Conservation (phyloP, 30 jellyfish, hydroid and myxozoan species). For the Turritopsis dohrnii region DNA sequence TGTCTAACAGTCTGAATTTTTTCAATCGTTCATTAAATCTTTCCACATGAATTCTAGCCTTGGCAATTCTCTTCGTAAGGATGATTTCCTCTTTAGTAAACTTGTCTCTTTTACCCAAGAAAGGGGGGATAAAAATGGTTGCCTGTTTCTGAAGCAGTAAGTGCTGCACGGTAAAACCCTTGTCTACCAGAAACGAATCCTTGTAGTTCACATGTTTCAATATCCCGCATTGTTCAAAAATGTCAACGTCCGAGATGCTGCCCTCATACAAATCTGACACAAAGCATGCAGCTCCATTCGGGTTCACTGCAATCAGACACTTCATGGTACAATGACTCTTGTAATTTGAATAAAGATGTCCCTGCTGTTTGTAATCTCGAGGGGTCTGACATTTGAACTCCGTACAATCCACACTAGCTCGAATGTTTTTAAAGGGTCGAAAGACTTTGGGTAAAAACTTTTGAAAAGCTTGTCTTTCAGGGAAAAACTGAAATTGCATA, state of each 20-base stretch:
- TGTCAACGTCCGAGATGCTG: conserved; percentile 55
- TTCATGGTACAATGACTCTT: conserved; percentile 46
- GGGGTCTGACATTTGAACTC: conserved; percentile 48
- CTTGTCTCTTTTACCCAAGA: conserved; percentile 33
- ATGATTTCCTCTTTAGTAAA: conserved; percentile 40
- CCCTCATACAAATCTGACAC: conserved; percentile 66
- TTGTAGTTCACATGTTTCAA: conserved; percentile 49
- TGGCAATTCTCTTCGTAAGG: conserved; percentile 38
- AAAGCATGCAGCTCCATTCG: conserved; percentile 55
- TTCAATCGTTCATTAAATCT: conserved; percentile 45
- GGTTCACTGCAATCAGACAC: conserved; percentile 51
- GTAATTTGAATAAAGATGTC: conserved; percentile 44
- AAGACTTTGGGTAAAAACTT: conserved; percentile 38
- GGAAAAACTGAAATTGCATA: conserved; percentile 23
- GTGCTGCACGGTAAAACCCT: conserved; percentile 72
- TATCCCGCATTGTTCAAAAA: conserved; percentile 50
- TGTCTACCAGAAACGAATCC: conserved; percentile 67
- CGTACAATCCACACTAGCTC: conserved; percentile 40
- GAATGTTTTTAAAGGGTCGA: conserved; percentile 20
- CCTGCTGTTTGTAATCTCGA: conserved; percentile 46
- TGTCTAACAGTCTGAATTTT: conserved; percentile 35
- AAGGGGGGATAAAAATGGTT: conserved; percentile 38
- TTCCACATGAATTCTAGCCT: conserved; percentile 50
- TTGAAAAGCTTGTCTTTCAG: conserved; percentile 26
- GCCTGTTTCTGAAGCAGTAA: conserved; percentile 30